Evolutionary conservation across 1,140 invertebrate species (phyloP).

Genomic region (Gonioctena quinquepunctata): DNA sequence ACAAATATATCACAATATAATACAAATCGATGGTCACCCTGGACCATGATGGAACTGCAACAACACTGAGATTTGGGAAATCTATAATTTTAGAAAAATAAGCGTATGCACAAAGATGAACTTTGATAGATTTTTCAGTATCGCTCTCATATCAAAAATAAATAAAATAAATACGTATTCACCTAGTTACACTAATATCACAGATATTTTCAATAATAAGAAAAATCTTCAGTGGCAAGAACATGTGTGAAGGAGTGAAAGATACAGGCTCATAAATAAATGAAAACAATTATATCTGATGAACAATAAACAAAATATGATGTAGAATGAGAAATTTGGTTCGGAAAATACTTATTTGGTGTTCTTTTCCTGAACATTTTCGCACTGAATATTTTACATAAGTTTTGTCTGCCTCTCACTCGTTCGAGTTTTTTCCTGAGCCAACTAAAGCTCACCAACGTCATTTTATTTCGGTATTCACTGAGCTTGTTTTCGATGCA

Average conservation of each 20-base stretch:
- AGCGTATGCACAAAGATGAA: neutral
- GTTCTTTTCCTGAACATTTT: no score
- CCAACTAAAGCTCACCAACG: no score
- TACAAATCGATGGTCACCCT: neutral
- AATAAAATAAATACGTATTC: neutral
- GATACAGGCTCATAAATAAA: neutral
- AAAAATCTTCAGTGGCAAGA: neutral
- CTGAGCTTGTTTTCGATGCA: neutral
- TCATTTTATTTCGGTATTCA: no score
- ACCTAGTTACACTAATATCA: neutral
- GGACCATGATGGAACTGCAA: neutral
- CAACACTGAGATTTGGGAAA: neutral
- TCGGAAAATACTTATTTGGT: no score
- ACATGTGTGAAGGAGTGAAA: neutral
- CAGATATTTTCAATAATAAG: no score
- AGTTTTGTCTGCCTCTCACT: no score
- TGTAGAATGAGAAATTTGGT: no score
- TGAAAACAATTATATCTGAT: no score
- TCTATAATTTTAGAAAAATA: neutral
- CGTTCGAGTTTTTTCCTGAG: no score
- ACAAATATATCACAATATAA: neutral
- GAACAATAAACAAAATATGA: no score
- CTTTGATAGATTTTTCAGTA: no score
- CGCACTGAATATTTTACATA: no score
- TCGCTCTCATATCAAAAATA: neutral